Percentiles rank a stretch among this genome's conserved stretches.
Conservation (phyloP, 1,140 invertebrate genomes). For the Lepidurus apus region DNA sequence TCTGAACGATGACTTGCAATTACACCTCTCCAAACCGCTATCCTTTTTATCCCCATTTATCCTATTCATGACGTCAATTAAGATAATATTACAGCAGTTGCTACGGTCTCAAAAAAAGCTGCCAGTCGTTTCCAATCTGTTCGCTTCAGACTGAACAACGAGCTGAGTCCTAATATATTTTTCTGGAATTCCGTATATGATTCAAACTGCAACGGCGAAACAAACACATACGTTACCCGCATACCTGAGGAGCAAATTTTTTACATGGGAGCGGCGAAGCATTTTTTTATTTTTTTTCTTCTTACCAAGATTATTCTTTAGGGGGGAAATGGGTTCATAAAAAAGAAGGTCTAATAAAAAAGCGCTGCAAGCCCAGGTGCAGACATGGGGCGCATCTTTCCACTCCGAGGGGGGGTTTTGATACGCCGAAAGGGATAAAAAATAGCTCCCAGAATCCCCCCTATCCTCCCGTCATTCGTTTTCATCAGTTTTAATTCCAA, state of each 20-base stretch:
- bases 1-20: conserved; percentile 10
- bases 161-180: neutral
- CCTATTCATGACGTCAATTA: neutral
- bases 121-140: neutral
- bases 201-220: neutral
- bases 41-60: neutral
- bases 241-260: neutral
- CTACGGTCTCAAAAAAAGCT: neutral
- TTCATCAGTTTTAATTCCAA: neutral
- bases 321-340: conserved; percentile 10
- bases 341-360: neutral
- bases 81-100: neutral
- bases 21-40: neutral
- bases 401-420: conserved; percentile 15
- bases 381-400: conserved; percentile 17
- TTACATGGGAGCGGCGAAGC: neutral
- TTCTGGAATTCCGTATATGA: neutral
- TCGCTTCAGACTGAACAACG: neutral
- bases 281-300: neutral
- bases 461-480: neutral
- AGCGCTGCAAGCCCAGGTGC: conserved; percentile 17
- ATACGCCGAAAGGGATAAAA: conserved; percentile 18
- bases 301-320: conserved; percentile 15
- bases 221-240: neutral
- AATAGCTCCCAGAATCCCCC: neutral